These are phyloP conservation scores for Lysandra coridon DNA, from an alignment of 2,888 invertebrate species.

Conservation along the genomic window DNA sequence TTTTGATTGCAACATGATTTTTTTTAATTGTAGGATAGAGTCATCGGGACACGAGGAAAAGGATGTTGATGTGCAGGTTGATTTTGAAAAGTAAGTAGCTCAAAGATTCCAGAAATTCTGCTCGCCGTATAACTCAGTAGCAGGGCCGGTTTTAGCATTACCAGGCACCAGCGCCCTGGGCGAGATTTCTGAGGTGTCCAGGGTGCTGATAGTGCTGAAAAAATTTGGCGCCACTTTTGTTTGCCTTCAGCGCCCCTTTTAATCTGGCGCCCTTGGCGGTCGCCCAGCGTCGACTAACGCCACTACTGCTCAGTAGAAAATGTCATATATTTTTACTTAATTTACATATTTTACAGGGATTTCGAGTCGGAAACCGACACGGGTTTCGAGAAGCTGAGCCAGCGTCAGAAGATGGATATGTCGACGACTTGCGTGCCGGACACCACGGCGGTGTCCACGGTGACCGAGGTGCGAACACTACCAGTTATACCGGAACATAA, in stretches of 20 bases:
- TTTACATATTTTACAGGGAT: conserved; percentile 71
- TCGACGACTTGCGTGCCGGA: conserved; percentile 70
- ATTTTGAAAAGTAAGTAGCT: conserved; percentile 67
- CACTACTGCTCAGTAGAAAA: no score
- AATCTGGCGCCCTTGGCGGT: no score
- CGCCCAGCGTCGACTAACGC: no score
- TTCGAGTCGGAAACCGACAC: conserved; percentile 91
- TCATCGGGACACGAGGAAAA: conserved; percentile 58
- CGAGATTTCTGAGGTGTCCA: no score
- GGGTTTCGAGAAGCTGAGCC: conserved; percentile 88
- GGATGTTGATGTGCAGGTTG: conserved; percentile 67
- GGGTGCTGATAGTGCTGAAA: no score
- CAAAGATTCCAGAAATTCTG: neutral
- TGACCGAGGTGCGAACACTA: conserved; percentile 80
- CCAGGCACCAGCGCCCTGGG: no score
- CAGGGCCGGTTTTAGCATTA: no score
- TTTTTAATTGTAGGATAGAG: conserved; percentile 52
- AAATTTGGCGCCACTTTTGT: no score
- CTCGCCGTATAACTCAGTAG: no score
- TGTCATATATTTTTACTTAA: no score
- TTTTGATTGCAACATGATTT: neutral
- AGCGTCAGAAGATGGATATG: conserved; percentile 73
- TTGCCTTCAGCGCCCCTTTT: no score
- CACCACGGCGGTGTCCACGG: conserved; percentile 76
- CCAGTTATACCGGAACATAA: conserved; percentile 56